Evolutionary conservation across 2,888 invertebrate species (phyloP).

Genomic region (Hesperia comma): DNA sequence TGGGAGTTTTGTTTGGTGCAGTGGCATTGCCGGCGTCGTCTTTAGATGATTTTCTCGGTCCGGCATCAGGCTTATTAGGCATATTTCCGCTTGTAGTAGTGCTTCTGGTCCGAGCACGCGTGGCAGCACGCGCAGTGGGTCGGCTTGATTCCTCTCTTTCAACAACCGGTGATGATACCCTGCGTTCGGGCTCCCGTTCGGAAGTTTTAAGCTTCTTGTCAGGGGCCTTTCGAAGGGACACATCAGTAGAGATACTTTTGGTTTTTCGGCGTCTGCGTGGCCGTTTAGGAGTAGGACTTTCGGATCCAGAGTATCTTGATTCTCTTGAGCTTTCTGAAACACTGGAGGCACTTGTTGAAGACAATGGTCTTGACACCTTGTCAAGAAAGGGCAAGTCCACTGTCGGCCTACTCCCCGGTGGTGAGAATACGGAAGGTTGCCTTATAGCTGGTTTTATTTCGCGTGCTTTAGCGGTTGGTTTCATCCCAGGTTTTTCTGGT

Average conservation of each 20-base stretch:
- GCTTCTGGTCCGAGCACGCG: constrained; percentile 88
- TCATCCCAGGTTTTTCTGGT: constrained; percentile 68
- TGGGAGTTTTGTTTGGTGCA: constrained; percentile 76
- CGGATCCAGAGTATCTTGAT: constrained; percentile 68
- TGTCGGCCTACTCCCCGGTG: constrained; percentile 77
- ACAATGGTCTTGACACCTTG: constrained; percentile 89
- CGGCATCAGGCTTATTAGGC: constrained; percentile 84
- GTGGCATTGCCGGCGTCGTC: constrained; percentile 61
- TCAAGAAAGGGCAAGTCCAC: constrained; percentile 92
- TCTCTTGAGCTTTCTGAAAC: constrained; percentile 83
- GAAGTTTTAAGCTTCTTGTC: constrained; percentile 93
- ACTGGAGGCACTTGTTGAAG: constrained; percentile 85
- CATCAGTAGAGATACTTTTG: constrained; percentile 68
- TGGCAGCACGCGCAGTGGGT: constrained; percentile 76
- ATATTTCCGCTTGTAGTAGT: constrained; percentile 87
- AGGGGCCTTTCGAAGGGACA: constrained; percentile 86
- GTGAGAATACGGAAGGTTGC: constrained; percentile 73
- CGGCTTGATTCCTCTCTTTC: constrained; percentile 89
- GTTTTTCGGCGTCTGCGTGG: constrained; percentile 73
- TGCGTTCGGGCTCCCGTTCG: constrained; percentile 89
- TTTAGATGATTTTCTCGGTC: constrained; percentile 79
- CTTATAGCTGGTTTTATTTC: constrained; percentile 70
- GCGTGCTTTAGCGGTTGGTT: constrained; percentile 73
- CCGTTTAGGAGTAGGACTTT: constrained; percentile 72
- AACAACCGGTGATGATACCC: constrained; percentile 88